phyloP scores from a whole-genome alignment of 2,797 vertebrate species.

The Apogon hyalosoma region DNA sequence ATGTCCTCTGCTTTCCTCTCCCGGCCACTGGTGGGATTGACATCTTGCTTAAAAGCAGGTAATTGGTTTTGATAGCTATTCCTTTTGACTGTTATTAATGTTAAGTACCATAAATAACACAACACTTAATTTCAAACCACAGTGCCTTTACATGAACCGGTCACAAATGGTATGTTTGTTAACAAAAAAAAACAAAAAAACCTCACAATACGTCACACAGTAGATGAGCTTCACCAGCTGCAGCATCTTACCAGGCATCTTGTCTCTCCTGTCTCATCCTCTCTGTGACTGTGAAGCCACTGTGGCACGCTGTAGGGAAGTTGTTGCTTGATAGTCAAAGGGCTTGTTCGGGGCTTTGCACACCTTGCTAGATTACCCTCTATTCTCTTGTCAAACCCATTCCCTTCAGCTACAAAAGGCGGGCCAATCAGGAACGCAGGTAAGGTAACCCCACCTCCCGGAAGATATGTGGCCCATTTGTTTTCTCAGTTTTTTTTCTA shows the following conservation, averaged over 20 bases:
- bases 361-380: slow-evolving; percentile 85
- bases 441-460: slow-evolving; percentile 81
- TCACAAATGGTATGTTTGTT: slow-evolving; percentile 41
- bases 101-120: slow-evolving; percentile 29
- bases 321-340: slow-evolving; percentile 74
- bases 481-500: slow-evolving; percentile 67
- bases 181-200: slow-evolving; percentile 5
- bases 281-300: slow-evolving; percentile 72
- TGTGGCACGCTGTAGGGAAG: slow-evolving; percentile 68
- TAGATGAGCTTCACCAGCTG: slow-evolving; percentile 45
- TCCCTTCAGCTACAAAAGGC: slow-evolving; percentile 89
- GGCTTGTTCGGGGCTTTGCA: slow-evolving; percentile 78
- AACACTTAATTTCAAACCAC: slow-evolving; percentile 45
- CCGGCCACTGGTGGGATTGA: slow-evolving; percentile 78
- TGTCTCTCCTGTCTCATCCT: slow-evolving; percentile 29
- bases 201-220: slow-evolving; percentile 15
- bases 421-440: slow-evolving; percentile 85
- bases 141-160: slow-evolving; percentile 59
- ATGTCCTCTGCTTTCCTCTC: slow-evolving; percentile 79
- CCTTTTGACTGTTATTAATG: slow-evolving; percentile 43
- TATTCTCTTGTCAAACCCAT: slow-evolving; percentile 89
- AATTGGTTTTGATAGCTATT: slow-evolving; percentile 74
- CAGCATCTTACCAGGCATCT: slow-evolving; percentile 50
- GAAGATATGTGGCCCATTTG: slow-evolving; percentile 77
- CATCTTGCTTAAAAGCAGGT: slow-evolving; percentile 83